Base-by-base conservation (phyloP, 2,113 vertebrate genomes). In the Spermophilus dauricus region DNA sequence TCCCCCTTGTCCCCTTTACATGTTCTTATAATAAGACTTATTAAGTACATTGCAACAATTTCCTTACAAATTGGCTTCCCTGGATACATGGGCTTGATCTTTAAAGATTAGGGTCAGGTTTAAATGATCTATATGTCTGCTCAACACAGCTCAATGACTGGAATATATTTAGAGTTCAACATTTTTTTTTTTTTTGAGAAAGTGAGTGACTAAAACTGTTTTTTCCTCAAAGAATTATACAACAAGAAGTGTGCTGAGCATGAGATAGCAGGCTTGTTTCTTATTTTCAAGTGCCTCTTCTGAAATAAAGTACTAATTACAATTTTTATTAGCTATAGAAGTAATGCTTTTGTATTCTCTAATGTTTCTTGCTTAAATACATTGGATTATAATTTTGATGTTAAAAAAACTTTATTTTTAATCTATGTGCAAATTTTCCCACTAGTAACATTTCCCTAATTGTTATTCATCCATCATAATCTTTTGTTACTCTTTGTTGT, bases 301-400 rank as follows among this genome's bases (percentile, higher is more conserved):
- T 95, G 72, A 93, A 94, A 91, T 88, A 72, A 92, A 78, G 8
- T 13, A 78, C 39, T 78, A 90, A 87, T 84, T 95, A 39, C 80
- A 67, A 4, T 2, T 65, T 92, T 86, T 84, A 61, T 90, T 83
- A 77, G 16, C 17, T 92, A 48, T 83, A 80, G 53, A 95, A 42
- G 22, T 70, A 72, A 45, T 4, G 4, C 1, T 17, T 86, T 65
- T 67, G 11, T 4, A 77, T 83, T 86, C 8, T 26, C 22, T 6
- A 65, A 63, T 83, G 45, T 91, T 82, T 92, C 45, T 18, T 56
- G 2, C 69, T 94, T 91, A 93, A 82, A 83, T 70, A 39, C 16
- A 67, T 45, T 86, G 37, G 73, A 84, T 63, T 51, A 30, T 22
- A 95, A 86, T 75, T 84, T 83, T 86, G 42, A n/a, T 85, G 18